phyloP scores from a whole-genome alignment of 2,113 vertebrate genomes.

The Aptenodytes patagonicus region DNA sequence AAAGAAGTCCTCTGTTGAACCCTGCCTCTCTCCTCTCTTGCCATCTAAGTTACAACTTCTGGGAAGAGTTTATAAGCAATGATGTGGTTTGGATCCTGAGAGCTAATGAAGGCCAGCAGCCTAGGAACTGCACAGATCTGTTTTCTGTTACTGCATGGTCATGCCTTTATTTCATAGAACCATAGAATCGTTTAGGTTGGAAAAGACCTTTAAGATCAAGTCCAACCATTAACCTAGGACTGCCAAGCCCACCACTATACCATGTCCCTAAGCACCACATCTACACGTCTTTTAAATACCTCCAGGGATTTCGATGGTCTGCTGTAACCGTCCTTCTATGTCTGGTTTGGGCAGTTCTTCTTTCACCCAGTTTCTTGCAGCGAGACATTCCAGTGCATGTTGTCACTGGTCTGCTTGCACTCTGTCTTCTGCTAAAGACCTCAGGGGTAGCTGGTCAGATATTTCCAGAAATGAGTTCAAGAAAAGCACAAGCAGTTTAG shows the following conservation, averaged over 20 bases:
- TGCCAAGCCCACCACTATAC: too few relatives aligned
- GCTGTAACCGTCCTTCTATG: neutral
- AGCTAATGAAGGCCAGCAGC: slow-evolving; percentile 10
- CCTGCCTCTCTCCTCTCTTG: neutral
- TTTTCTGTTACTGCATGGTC: neutral
- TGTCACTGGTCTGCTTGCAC: neutral
- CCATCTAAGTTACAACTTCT: neutral
- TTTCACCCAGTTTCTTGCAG: neutral
- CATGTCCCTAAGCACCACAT: too few relatives aligned
- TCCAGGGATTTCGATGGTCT: neutral
- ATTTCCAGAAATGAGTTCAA: neutral
- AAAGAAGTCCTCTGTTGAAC: neutral
- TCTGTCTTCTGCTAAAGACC: neutral
- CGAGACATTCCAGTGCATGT: neutral
- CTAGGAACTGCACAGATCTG: neutral
- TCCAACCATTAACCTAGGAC: too few relatives aligned
- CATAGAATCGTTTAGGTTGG: too few relatives aligned
- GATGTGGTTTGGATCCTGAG: neutral
- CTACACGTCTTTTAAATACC: too few relatives aligned
- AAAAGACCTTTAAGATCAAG: too few relatives aligned
- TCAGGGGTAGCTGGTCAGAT: neutral
- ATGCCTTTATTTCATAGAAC: neutral
- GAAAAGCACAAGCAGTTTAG: neutral
- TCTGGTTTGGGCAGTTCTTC: neutral
- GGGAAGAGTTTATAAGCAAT: neutral